phyloP scores from a whole-genome alignment of 2,113 vertebrate species.

The Larimichthys crocea region DNA sequence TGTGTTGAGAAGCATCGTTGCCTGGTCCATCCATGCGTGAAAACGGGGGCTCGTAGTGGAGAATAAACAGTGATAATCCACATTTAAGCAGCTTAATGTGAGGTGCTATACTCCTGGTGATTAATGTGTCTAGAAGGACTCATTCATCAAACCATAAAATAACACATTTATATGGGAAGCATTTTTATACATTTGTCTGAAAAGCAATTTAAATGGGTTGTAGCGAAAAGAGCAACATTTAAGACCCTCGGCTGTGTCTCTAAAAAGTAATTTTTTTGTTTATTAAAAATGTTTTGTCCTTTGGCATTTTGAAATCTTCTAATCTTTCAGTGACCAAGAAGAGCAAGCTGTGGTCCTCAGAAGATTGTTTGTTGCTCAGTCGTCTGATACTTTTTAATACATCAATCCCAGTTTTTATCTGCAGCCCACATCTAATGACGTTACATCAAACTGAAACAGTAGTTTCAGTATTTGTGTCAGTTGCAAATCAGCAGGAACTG shows the following conservation, averaged over 20 bases:
- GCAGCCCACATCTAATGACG: neutral
- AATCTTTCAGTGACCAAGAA: constrained; percentile 8
- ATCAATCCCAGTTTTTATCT: neutral
- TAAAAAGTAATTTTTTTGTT: constrained; percentile 42
- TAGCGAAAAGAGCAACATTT: constrained; percentile 39
- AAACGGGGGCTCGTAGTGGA: constrained; percentile 70
- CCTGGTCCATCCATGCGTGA: constrained; percentile 63
- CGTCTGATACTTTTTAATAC: neutral
- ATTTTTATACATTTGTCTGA: constrained; percentile 53
- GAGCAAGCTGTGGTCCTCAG: neutral
- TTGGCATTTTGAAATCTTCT: constrained; percentile 23
- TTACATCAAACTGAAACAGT: neutral
- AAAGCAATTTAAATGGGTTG: constrained; percentile 50
- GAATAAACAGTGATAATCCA: constrained; percentile 80
- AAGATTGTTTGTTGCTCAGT: neutral
- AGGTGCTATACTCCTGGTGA: constrained; percentile 77
- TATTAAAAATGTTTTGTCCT: constrained; percentile 52
- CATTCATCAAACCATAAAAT: constrained; percentile 74
- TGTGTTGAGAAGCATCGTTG: constrained; percentile 59
- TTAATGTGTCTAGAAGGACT: constrained; percentile 75
- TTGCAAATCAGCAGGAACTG: neutral
- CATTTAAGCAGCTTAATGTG: constrained; percentile 80
- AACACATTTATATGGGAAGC: constrained; percentile 55
- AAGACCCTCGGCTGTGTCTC: constrained; percentile 27
- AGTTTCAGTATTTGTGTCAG: neutral